Base-by-base conservation (phyloP, 2,888 invertebrate species). In the Gisinianus flammeolus region DNA sequence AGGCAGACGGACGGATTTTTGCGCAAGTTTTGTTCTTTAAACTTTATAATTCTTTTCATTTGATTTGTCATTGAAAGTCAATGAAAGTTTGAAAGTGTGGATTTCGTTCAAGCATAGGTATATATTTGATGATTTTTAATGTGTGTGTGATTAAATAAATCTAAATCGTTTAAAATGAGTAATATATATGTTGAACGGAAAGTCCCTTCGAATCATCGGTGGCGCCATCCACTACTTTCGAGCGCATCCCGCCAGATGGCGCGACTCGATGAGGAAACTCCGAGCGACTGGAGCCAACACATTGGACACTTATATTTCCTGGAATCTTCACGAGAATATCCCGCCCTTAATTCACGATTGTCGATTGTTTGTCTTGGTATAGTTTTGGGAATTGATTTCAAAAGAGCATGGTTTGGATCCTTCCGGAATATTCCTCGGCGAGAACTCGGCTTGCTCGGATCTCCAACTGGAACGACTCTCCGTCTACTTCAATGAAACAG, bases 381-480 rank as follows among this genome's bases (percentile, higher is more conserved):
- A 83, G 82, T 83, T 83, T 72, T 83, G 82, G 83, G 95, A 95
- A 89, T 93, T 95, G 71, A 95, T 95, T 87, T 93, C 93, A 0
- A 93, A 93, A 85, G 93, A 93, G 85, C 93, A 94, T 86, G 93
- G 93, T 54, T 90, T 94, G 76, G 92, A 92, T 86, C 91, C 91
- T 5, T 90, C 89, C 54, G 93, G 93, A 19, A 87, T 89, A 52
- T 93, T 93, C 87, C 88, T 89, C 33, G 94, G 93, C 0, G 92
- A 92, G n/a, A n/a, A n/a, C n/a, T n/a, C n/a, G n/a, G n/a, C n/a
- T n/a, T n/a, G n/a, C 85, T 92, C 91, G 79, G 91, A 91, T 78
- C 88, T 93, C 81, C 94, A 94, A 86, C 87, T 90, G 82, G 93
- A 94, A 86, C 89, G 94, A 76, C 92, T 94, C 85, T 91, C 92